phyloP scores from a whole-genome alignment of 2,797 vertebrate genomes.

The Acomys russatus region DNA sequence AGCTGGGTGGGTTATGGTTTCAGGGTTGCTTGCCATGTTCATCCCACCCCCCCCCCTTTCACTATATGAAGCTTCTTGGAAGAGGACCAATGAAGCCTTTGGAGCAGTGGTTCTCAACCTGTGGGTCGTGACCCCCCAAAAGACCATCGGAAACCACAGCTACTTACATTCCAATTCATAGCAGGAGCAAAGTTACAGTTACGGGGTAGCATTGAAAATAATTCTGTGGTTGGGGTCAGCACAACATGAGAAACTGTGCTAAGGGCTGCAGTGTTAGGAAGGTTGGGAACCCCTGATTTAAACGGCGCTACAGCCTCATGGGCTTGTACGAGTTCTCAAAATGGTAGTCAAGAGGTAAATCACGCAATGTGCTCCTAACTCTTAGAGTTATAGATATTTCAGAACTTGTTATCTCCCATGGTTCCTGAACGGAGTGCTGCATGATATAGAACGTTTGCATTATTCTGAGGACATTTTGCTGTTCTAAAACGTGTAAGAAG shows the following conservation, averaged over 20 bases:
- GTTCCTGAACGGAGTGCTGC: constrained; percentile 18
- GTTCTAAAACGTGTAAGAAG: not conserved
- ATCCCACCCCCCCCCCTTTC: no score
- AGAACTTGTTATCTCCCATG: not conserved
- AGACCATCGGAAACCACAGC: no score
- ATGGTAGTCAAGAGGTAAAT: constrained; percentile 33
- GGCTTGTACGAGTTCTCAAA: constrained; percentile 58
- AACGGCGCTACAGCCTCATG: constrained; percentile 65
- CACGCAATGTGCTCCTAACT: not conserved
- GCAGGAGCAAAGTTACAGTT: not conserved
- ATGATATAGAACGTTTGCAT: not conserved
- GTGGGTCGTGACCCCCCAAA: no score
- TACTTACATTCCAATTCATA: not conserved
- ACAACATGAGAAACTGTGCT: not conserved
- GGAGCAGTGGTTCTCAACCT: not conserved
- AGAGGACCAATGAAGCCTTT: constrained; percentile 70
- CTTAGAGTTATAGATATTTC: not conserved
- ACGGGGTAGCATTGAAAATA: not conserved
- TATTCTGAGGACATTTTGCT: not conserved
- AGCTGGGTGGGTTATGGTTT: constrained; percentile 70
- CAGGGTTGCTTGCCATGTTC: constrained; percentile 71
- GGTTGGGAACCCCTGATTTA: not conserved
- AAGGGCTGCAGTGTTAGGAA: not conserved
- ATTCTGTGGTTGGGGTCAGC: no score
- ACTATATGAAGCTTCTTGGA: constrained; percentile 60